Base-by-base conservation (phyloP, 1,140 invertebrate genomes). In the Reticulitermes speratus region DNA sequence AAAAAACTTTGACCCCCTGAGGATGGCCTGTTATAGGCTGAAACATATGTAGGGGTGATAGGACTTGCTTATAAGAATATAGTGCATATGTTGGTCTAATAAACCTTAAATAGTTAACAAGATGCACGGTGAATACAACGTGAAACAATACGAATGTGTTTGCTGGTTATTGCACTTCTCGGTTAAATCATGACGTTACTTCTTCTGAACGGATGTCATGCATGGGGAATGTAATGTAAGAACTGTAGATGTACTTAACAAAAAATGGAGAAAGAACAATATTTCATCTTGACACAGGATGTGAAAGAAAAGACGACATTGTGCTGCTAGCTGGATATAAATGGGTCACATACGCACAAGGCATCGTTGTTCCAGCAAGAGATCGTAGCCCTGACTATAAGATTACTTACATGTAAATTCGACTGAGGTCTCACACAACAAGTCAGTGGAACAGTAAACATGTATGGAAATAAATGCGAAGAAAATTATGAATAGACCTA, bases 251-350 rank as follows among this genome's bases (percentile, higher is more conserved):
- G 25, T 75, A 30, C 65, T n/a, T 75, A 75, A 75, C 65, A 75
- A 75, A 75, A 75, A 75, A 75, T 30, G 65, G 65, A 75, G 16
- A 75, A 75, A 75, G 25, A 75, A 75, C 25, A 30, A 75, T 75
- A 75, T 75, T 75, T 75, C 65, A 75, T 75, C n/a, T 75, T 75
- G 65, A 75, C 65, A 30, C 25, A 75, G n/a, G 25, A n/a, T 75
- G 65, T 75, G 65, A 75, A 75, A 30, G 30, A 75, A 75, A 55
- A 30, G 25, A 75, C 65, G 65, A 75, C 65, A 30, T 25, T 75
- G n/a, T 9, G 65, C n/a, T 9, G 65, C n/a, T 75, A 30, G 65
- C 25, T 30, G 65, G 65, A 75, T 11, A 75, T 75, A 30, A 75
- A 75, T 75, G 65, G 65, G n/a, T 30, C 65, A 8, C 65, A 75